Percentiles rank a stretch among this genome's conserved stretches.
phyloP scores from a whole-genome alignment of 2,888 invertebrate genomes.

The Tipula confusa region DNA sequence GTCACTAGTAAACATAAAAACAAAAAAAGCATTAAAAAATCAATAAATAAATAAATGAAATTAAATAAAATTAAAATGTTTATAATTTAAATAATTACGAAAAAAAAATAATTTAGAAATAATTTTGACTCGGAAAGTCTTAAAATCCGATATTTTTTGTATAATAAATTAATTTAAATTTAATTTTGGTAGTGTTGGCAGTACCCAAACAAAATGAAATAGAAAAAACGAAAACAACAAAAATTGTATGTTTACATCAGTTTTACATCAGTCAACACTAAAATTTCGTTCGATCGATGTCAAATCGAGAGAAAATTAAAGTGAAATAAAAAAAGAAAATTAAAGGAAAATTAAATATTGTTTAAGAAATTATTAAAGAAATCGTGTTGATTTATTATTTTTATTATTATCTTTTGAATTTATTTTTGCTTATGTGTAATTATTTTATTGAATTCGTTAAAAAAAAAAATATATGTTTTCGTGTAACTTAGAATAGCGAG shows the following conservation, averaged over 20 bases:
- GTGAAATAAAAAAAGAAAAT: conserved; percentile 33
- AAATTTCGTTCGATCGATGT: conserved; percentile 34
- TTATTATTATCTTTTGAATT: not conserved
- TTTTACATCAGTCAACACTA: conserved; percentile 30
- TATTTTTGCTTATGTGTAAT: not conserved
- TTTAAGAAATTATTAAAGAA: not conserved
- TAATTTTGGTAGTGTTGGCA: not conserved
- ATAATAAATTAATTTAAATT: not conserved
- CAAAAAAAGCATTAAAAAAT: too few species aligned
- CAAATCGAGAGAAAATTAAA: conserved; percentile 34
- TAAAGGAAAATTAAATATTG: not conserved
- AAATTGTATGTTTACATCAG: not conserved
- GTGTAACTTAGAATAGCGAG: not conserved
- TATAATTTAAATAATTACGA: not conserved
- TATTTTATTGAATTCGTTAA: not conserved
- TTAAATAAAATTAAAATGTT: too few species aligned
- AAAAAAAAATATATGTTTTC: not conserved
- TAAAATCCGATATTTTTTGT: not conserved
- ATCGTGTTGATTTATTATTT: conserved; percentile 30
- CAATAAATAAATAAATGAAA: too few species aligned
- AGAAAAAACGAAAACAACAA: not conserved
- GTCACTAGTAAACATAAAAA: not conserved
- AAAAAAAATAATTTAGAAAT: too few species aligned
- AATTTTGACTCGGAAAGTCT: too few species aligned
- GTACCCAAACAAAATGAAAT: not conserved